These are phyloP conservation scores for Acrocephalus arundinaceus DNA, from an alignment of 2,113 vertebrate species.

Conservation along the genomic window DNA sequence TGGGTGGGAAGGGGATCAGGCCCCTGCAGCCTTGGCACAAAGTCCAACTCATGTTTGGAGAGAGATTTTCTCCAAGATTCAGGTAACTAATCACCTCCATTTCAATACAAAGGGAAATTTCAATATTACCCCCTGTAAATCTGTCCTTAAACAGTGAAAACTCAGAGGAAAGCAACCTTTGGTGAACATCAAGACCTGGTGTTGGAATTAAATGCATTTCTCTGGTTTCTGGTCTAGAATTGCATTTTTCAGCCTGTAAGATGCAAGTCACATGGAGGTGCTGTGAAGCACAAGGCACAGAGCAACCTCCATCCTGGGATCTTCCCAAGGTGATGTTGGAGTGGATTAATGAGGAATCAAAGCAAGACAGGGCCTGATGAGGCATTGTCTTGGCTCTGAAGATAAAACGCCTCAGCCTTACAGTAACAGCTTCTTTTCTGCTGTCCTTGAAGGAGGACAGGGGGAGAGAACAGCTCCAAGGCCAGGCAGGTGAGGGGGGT, in stretches of 20 bases:
- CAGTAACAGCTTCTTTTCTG: background rate
- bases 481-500: background rate
- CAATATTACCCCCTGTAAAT: background rate
- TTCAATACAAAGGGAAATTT: background rate
- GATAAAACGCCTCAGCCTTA: background rate
- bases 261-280: too few species aligned
- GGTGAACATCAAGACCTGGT: background rate
- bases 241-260: background rate
- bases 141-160: background rate
- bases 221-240: background rate
- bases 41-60: accelerated
- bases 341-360: background rate
- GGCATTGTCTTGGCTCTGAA: background rate
- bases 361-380: background rate
- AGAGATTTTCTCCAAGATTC: background rate
- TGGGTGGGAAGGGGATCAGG: background rate
- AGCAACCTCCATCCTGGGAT: background rate
- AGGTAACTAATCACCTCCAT: background rate
- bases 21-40: background rate
- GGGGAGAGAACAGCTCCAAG: background rate
- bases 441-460: background rate
- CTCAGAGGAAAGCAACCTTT: background rate
- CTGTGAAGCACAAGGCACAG: background rate
- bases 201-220: background rate
- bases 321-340: background rate